Evolutionary conservation across 2,113 vertebrate species (phyloP).

Genomic region (Gyps fulvus): DNA sequence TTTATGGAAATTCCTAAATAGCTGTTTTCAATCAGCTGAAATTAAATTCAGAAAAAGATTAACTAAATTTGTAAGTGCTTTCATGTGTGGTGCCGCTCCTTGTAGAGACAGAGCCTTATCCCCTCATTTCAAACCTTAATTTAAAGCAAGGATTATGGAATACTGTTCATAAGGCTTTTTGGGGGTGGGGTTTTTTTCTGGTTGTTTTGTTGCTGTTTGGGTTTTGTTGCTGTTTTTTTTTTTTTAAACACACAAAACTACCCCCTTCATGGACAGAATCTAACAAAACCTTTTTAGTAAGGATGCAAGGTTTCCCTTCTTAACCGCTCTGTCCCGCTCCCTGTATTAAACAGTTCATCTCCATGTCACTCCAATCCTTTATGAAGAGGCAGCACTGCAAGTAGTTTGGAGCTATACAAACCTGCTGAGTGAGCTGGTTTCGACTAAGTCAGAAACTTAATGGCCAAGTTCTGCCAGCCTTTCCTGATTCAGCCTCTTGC

Average conservation of each 20-base stretch:
- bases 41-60: background rate
- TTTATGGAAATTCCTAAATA: background rate
- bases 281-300: background rate
- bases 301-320: background rate
- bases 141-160: background rate
- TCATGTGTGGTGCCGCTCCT: background rate
- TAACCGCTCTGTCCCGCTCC: background rate
- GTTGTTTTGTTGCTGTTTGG: background rate
- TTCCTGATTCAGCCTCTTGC: background rate
- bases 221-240: background rate
- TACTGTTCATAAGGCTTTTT: background rate
- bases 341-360: background rate
- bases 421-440: background rate
- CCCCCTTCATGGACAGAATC: background rate
- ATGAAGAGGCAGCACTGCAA: background rate
- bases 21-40: background rate
- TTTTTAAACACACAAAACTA: background rate
- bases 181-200: fast-evolving
- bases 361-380: background rate
- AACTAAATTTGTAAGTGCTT: background rate
- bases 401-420: background rate
- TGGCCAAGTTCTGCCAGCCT: background rate
- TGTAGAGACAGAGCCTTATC: background rate
- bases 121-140: constrained; percentile 32
- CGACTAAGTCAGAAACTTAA: background rate